Percentiles rank a stretch among this genome's conserved stretches.
phyloP scores from a whole-genome alignment of 2,888 invertebrate genomes.

The Cephus nigrinus region DNA sequence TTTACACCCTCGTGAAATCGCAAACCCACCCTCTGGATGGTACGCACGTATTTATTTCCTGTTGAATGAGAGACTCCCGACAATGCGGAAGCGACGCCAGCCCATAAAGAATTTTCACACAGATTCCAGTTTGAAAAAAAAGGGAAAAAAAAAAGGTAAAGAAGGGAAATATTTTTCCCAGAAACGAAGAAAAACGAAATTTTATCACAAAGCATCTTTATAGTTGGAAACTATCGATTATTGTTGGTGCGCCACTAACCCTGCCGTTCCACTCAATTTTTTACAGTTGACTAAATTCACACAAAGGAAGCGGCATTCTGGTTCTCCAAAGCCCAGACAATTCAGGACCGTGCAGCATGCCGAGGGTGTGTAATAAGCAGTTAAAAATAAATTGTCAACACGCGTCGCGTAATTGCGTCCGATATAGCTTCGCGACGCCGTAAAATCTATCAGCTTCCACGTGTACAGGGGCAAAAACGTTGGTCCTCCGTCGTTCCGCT shows the following conservation, averaged over 20 bases:
- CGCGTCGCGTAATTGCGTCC: constrained; percentile 11
- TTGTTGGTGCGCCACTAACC: neutral
- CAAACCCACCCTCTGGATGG: neutral
- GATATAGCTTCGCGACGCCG: neutral
- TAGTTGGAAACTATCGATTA: neutral
- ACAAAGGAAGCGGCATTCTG: neutral
- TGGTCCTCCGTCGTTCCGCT: neutral
- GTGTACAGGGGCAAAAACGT: neutral
- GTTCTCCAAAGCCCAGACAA: neutral
- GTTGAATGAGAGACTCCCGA: neutral
- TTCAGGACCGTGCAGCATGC: neutral
- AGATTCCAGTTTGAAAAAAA: neutral
- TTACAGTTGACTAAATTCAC: neutral
- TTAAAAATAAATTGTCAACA: constrained; percentile 24
- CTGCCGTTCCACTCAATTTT: neutral
- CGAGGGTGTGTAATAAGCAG: constrained; percentile 21
- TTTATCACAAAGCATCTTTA: neutral
- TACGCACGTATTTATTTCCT: neutral
- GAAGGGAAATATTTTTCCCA: neutral
- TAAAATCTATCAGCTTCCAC: neutral
- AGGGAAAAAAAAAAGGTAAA: neutral
- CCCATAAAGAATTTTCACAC: neutral
- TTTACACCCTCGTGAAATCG: constrained; percentile 1
- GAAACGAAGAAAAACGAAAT: neutral
- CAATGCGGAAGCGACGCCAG: neutral